These are phyloP conservation scores for Mamestra configurata DNA, from an alignment of 1,140 invertebrate genomes.

Conservation along the genomic window DNA sequence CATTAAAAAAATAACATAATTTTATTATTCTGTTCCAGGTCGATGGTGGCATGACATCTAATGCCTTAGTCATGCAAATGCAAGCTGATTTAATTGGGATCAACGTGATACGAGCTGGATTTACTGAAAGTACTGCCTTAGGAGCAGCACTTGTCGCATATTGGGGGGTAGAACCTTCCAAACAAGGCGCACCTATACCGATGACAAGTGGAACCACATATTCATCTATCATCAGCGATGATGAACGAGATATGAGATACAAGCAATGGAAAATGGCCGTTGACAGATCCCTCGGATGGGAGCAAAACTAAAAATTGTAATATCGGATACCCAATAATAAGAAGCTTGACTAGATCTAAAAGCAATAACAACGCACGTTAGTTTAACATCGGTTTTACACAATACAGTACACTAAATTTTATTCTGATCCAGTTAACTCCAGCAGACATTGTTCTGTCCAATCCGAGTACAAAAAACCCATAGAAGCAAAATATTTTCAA, in stretches of 20 bases:
- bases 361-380: background rate
- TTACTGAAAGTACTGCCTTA: slow-evolving; percentile 95
- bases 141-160: slow-evolving; percentile 94
- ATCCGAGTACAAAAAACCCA: no score
- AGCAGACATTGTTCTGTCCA: no score
- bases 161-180: slow-evolving; percentile 89
- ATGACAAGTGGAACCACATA: slow-evolving; percentile 90
- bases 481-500: no score
- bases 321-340: background rate
- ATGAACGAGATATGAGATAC: slow-evolving; percentile 92
- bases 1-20: no score
- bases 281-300: slow-evolving; percentile 94
- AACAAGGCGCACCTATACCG: slow-evolving; percentile 73
- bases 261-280: slow-evolving; percentile 95
- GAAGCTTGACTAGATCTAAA: background rate
- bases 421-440: no score
- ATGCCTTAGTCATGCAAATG: slow-evolving; percentile 95
- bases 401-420: no score
- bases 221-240: slow-evolving; percentile 90
- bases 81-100: slow-evolving; percentile 89
- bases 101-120: slow-evolving; percentile 91
- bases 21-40: slow-evolving; percentile 89
- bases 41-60: slow-evolving; percentile 97
- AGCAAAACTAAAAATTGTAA: slow-evolving; percentile 78
- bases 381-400: no score